Evolutionary conservation across 1,140 invertebrate genomes (phyloP).

Genomic region (Tetragonula clypearis): DNA sequence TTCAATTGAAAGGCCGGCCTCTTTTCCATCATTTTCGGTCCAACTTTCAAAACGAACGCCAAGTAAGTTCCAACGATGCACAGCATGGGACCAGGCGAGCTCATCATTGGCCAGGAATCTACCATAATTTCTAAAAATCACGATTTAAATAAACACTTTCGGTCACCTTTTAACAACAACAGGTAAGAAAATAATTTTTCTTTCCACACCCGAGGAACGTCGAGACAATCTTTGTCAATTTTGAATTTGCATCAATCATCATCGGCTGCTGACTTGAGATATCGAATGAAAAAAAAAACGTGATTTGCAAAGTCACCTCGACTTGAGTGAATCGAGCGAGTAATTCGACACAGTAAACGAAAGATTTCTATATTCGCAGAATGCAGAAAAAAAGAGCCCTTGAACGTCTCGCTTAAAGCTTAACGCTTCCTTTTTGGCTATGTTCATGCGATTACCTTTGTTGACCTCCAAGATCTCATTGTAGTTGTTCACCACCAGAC

Average conservation of each 20-base stretch:
- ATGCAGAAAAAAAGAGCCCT: background rate
- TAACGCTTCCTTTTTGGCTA: background rate
- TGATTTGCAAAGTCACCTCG: background rate
- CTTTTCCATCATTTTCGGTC: constrained; percentile 88
- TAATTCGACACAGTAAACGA: background rate
- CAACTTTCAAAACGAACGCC: constrained; percentile 86
- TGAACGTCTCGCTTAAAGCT: background rate
- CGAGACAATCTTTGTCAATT: background rate
- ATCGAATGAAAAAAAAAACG: background rate
- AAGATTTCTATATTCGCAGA: background rate
- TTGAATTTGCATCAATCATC: constrained; percentile 1
- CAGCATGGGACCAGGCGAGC: constrained; percentile 86
- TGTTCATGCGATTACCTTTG: constrained; percentile 77
- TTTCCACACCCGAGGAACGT: background rate
- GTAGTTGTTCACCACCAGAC: constrained; percentile 81
- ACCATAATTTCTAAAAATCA: constrained; percentile 82
- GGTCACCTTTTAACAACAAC: background rate
- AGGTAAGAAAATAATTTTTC: background rate
- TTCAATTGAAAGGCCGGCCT: constrained; percentile 86
- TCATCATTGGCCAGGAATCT: constrained; percentile 89
- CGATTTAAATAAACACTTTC: background rate
- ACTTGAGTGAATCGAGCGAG: background rate
- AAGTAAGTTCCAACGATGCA: constrained; percentile 85
- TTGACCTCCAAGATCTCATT: constrained; percentile 81
- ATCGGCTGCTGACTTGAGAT: background rate